A percentile compares a stretch with the other conserved stretches of the same genome.
Conservation (phyloP, 2,797 vertebrate genomes). For the Cyprinodon diabolis region DNA sequence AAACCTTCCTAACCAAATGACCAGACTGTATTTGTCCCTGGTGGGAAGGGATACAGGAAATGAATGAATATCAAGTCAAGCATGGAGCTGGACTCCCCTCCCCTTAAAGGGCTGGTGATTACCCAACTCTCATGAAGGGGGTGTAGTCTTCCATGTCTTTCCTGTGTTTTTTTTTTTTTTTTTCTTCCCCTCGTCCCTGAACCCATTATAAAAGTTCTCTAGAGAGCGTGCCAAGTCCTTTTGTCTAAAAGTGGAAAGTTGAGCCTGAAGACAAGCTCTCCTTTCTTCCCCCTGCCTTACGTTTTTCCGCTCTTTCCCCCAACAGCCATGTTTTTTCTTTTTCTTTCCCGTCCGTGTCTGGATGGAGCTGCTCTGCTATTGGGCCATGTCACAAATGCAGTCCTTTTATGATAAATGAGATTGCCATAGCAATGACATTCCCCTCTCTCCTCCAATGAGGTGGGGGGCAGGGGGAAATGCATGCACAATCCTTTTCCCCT, state of each 20-base stretch:
- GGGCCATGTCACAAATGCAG: slow-evolving; percentile 76
- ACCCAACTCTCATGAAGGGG: slow-evolving; percentile 73
- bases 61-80: slow-evolving; percentile 42
- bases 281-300: slow-evolving; percentile 63
- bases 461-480: slow-evolving; percentile 65
- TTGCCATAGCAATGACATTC: slow-evolving; percentile 84
- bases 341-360: slow-evolving; percentile 14
- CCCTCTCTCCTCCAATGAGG: slow-evolving; percentile 75
- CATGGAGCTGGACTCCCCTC: slow-evolving; percentile 47
- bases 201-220: slow-evolving; percentile 69
- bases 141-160: slow-evolving; percentile 70
- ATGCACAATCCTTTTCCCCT: slow-evolving; percentile 44
- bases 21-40: slow-evolving; percentile 23
- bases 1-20: not conserved
- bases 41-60: slow-evolving; percentile 55
- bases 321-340: slow-evolving; percentile 13
- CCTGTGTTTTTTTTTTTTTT: slow-evolving; percentile 73
- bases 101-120: slow-evolving; percentile 68
- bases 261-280: slow-evolving; percentile 76
- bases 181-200: slow-evolving; percentile 57
- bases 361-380: slow-evolving; percentile 55
- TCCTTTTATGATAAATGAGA: slow-evolving; percentile 84
- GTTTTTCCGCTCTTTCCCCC: slow-evolving; percentile 39
- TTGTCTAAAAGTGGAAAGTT: slow-evolving; percentile 81
- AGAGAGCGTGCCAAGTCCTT: slow-evolving; percentile 68